A percentile compares a stretch with the other conserved stretches of the same genome.
Conservation (phyloP, 2,888 invertebrate species). For the Pharmacophagus antenor region DNA sequence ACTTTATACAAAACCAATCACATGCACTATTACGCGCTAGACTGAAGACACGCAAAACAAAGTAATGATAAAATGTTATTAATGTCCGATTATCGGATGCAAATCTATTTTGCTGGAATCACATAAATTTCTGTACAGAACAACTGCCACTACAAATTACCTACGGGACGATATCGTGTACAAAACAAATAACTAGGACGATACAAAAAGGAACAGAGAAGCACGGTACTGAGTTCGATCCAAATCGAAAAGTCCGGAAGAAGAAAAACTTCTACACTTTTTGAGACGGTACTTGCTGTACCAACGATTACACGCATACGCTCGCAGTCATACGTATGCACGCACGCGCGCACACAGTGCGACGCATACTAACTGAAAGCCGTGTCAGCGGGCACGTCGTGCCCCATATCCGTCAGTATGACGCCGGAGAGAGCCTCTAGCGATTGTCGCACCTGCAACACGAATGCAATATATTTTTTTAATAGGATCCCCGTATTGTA, state of each 20-base stretch:
- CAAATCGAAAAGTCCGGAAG: background rate
- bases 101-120: no score
- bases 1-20: slow-evolving; percentile 15
- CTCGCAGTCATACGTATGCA: background rate
- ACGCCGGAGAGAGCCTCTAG: slow-evolving; percentile 89
- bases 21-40: slow-evolving; percentile 5
- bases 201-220: no score
- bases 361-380: slow-evolving; percentile 65
- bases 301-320: background rate
- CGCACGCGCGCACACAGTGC: background rate
- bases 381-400: slow-evolving; percentile 66
- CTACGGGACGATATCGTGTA: no score
- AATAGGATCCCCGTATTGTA: no score
- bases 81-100: no score
- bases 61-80: no score
- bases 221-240: background rate
- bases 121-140: no score
- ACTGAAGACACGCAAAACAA: no score
- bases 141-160: no score
- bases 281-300: background rate
- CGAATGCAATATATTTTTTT: slow-evolving; percentile 20
- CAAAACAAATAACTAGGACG: no score
- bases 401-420: slow-evolving; percentile 71
- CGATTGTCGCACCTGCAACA: slow-evolving; percentile 87
- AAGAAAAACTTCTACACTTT: background rate